A percentile compares a stretch with the other conserved stretches of the same genome.
Conservation (phyloP, 2,113 vertebrate species). For the Rhadina sibilatrix region DNA sequence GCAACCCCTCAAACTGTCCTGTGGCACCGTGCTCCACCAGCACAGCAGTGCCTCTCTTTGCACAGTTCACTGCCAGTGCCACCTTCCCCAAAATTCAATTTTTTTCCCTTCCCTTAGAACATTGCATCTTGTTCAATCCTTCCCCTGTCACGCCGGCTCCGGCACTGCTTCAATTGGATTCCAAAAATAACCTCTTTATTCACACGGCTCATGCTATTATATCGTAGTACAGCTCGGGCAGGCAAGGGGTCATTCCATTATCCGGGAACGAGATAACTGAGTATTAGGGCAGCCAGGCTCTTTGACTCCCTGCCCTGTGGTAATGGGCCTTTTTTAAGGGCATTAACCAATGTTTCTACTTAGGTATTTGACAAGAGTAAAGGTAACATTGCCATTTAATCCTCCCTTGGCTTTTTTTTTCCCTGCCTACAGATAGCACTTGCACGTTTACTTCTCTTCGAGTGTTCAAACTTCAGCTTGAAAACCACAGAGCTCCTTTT, state of each 20-base stretch:
- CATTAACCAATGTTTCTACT: slow-evolving; percentile 73
- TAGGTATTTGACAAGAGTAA: slow-evolving; percentile 69
- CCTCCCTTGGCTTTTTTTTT: neutral
- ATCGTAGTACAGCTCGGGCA: slow-evolving; percentile 72
- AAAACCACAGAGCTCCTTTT: neutral
- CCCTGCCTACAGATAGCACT: neutral
- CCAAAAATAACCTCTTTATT: slow-evolving; percentile 85
- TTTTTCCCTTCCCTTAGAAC: slow-evolving; percentile 46
- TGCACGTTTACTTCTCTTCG: neutral
- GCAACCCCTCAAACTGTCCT: accelerated
- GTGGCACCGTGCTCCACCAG: accelerated
- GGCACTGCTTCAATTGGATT: slow-evolving; percentile 76
- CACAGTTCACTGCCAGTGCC: slow-evolving; percentile 8
- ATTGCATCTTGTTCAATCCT: slow-evolving; percentile 72
- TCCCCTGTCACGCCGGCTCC: slow-evolving; percentile 65
- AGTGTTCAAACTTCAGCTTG: neutral
- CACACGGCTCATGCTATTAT: slow-evolving; percentile 80
- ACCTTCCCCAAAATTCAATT: slow-evolving; percentile 64
- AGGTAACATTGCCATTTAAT: slow-evolving; percentile 66
- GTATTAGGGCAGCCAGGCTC: slow-evolving; percentile 75
- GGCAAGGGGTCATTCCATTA: slow-evolving; percentile 84
- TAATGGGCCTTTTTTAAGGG: slow-evolving; percentile 75
- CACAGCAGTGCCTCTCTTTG: accelerated
- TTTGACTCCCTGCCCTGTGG: slow-evolving; percentile 71
- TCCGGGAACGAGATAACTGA: slow-evolving; percentile 77